phyloP scores from a whole-genome alignment of 2,888 invertebrate genomes.

The Mallateleia sp. region DNA sequence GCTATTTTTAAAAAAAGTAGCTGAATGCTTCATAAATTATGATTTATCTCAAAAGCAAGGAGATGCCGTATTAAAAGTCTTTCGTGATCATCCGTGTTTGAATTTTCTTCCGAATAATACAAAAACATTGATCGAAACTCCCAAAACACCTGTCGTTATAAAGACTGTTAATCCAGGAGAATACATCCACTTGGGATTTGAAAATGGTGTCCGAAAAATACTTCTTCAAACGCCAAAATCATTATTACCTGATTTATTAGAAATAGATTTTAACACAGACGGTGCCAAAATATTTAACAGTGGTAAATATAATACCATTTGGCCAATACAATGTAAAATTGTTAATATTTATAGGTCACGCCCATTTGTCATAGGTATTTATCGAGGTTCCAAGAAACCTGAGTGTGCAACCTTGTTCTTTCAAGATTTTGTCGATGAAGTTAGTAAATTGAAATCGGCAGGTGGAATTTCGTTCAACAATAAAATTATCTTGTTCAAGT shows the following conservation, averaged over 20 bases:
- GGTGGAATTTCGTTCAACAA: slow-evolving; percentile 46
- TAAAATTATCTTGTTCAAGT: slow-evolving; percentile 3
- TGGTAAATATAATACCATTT: slow-evolving; percentile 56
- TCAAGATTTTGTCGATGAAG: slow-evolving; percentile 38
- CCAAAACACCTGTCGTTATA: not conserved
- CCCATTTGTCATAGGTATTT: slow-evolving; percentile 73
- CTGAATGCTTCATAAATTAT: not conserved
- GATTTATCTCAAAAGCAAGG: slow-evolving; percentile 9
- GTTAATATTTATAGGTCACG: slow-evolving; percentile 40
- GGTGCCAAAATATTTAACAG: slow-evolving; percentile 49
- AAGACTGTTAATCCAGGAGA: slow-evolving; percentile 3
- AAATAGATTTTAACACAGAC: slow-evolving; percentile 68
- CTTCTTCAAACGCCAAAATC: not conserved
- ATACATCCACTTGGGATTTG: slow-evolving; percentile 27
- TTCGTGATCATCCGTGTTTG: slow-evolving; percentile 11
- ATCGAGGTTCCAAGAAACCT: slow-evolving; percentile 44
- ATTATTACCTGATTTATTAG: slow-evolving; percentile 23
- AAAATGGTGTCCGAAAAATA: not conserved
- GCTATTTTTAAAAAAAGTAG: slow-evolving; percentile 3
- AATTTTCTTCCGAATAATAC: not conserved
- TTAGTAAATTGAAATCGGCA: slow-evolving; percentile 15
- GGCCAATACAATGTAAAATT: slow-evolving; percentile 78
- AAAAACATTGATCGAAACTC: slow-evolving; percentile 4
- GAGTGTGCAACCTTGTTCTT: slow-evolving; percentile 20
- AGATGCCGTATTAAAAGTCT: slow-evolving; percentile 3